Evolutionary conservation across 2,113 vertebrate species (phyloP), one percentile per base, ranked within the genome.

Genomic region (Quiscalus mexicanus): DNA sequence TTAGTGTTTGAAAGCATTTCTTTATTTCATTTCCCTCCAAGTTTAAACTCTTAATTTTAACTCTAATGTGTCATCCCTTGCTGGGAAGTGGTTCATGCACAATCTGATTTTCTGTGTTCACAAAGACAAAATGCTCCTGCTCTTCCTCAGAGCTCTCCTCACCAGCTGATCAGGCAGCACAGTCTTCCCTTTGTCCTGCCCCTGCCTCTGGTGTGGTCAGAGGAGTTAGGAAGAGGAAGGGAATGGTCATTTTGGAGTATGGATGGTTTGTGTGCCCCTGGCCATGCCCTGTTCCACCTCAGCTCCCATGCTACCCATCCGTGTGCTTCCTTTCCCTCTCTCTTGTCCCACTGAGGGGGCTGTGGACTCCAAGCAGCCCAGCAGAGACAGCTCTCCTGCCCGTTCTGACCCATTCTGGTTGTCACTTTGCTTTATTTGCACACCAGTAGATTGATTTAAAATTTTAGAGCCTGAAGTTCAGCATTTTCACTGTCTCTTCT

Each of bases 181-280:
- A 89, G 74, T 39, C 52, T 96, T 83, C 69, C 49, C 73, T 87
- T 95, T 90, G 87, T 94, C 58, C 88, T 91, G 77, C 27, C 56
- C 11, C 1, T 6, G 6, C 47, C 25, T 27, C 65, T 64, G 91
- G 55, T n/a, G 30, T 2, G 65, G 37, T 7, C 68, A 74, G 89
- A 2, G 6, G 28, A 41, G 67, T 39, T 15, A 42, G 69, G 89
- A 84, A 74, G 47, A 6, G 21, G 75, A 78, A 91, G 47, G 41
- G 63, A 71, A 55, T 3, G 60, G 37, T 42, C 20, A 30, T 65
- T 87, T 47, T 42, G 59, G 82, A 50, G 37, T 9, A 6, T 5
- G 71, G 67, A 73, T 78, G 70, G 74, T 83, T 68, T 70, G 65
- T 74, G n/a, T 17, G 5, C 50, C 25, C 8, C 55, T 88, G 86